Percentiles rank a stretch among this genome's conserved stretches.
phyloP scores from a whole-genome alignment of 2,888 invertebrate genomes.

The Tenthredo amoena region DNA sequence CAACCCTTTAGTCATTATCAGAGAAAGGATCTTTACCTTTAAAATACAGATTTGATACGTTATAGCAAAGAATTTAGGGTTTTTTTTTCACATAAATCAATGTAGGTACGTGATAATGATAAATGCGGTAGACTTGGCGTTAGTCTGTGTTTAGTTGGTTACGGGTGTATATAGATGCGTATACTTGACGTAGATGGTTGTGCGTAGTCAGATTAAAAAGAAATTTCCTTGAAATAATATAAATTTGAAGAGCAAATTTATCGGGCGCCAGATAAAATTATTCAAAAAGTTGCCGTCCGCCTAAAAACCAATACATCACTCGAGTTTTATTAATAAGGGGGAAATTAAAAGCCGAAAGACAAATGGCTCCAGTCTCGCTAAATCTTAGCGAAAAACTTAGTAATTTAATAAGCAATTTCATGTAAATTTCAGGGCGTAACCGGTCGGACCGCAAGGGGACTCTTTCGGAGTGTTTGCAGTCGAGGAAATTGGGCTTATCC shows the following conservation, averaged over 20 bases:
- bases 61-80: not conserved
- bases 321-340: slow-evolving; percentile 64
- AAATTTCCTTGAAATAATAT: slow-evolving; percentile 44
- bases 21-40: not conserved
- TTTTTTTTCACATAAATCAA: not conserved
- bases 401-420: slow-evolving; percentile 77
- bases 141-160: not conserved
- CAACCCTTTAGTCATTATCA: not conserved
- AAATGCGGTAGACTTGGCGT: not conserved
- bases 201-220: slow-evolving; percentile 16
- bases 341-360: slow-evolving; percentile 73
- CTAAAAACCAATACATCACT: slow-evolving; percentile 60
- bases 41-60: not conserved
- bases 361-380: slow-evolving; percentile 73
- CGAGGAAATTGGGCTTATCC: slow-evolving; percentile 51
- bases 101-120: not conserved
- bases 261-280: slow-evolving; percentile 53
- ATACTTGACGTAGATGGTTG: not conserved
- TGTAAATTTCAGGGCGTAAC: slow-evolving; percentile 70
- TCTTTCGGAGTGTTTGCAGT: slow-evolving; percentile 51
- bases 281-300: slow-evolving; percentile 61
- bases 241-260: slow-evolving; percentile 58
- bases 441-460: slow-evolving; percentile 44
- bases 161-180: not conserved
- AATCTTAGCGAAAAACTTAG: slow-evolving; percentile 75